Evolutionary conservation across 2,888 invertebrate genomes (phyloP).

Genomic region (Heliconius aoede): DNA sequence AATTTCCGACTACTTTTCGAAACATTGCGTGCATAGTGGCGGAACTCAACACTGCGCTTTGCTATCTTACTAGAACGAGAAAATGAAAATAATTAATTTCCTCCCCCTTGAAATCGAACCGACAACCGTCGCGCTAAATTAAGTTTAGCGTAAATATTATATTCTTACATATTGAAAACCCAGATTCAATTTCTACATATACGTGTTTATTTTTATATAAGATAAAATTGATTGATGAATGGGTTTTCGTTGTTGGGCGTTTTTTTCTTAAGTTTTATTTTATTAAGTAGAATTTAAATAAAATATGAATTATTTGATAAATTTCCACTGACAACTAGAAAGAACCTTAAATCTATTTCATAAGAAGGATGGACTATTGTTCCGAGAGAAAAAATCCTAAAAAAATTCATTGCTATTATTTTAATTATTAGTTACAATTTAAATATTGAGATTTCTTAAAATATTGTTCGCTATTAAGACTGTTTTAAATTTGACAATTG

Average conservation of each 20-base stretch:
- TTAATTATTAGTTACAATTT: background rate
- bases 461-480: background rate
- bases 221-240: background rate
- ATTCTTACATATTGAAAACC: background rate
- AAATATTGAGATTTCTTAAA: background rate
- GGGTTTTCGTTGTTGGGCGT: background rate
- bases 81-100: too few relatives aligned
- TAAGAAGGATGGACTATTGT: constrained; percentile 26
- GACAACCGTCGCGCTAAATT: background rate
- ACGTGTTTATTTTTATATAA: too few relatives aligned
- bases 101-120: too few relatives aligned
- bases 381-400: constrained; percentile 21
- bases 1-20: too few relatives aligned
- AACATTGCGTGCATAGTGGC: too few relatives aligned
- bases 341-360: background rate
- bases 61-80: too few relatives aligned
- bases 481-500: constrained; percentile 9
- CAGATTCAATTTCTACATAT: background rate
- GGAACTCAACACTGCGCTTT: too few relatives aligned
- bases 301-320: background rate
- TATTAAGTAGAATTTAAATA: background rate
- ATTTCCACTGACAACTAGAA: background rate
- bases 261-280: constrained; percentile 5
- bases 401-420: constrained; percentile 15
- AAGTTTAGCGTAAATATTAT: background rate